Evolutionary conservation across 2,888 invertebrate species (phyloP).

Genomic region (Callosobruchus maculatus): DNA sequence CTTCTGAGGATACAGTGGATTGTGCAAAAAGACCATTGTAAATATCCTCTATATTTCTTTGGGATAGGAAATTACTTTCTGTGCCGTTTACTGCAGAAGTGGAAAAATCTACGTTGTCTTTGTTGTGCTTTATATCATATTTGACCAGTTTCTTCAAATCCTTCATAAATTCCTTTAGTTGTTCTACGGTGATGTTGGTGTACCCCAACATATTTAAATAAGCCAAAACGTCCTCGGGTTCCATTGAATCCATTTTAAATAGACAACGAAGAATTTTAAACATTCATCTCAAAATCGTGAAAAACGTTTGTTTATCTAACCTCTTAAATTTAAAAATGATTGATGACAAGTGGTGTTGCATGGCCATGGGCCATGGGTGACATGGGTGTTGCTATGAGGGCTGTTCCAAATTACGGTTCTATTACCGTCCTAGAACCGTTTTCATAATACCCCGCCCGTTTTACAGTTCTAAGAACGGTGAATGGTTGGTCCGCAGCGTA

Average conservation of each 20-base stretch:
- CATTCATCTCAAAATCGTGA: not conserved
- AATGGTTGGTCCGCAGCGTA: no score
- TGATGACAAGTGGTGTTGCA: no score
- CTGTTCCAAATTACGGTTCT: no score
- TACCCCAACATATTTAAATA: conserved; percentile 75
- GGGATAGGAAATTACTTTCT: not conserved
- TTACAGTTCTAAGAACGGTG: no score
- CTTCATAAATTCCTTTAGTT: conserved; percentile 74
- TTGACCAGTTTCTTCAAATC: conserved; percentile 68
- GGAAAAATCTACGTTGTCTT: not conserved
- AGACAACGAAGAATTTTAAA: not conserved
- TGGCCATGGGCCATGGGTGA: no score
- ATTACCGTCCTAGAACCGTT: no score
- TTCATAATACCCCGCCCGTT: no score
- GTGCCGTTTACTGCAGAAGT: conserved; percentile 4
- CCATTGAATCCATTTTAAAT: conserved; percentile 41
- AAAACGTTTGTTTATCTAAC: not conserved
- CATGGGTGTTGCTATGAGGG: no score
- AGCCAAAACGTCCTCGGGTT: conserved; percentile 69
- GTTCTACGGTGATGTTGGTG: conserved; percentile 68
- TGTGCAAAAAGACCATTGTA: conserved; percentile 44
- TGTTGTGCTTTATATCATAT: conserved; percentile 49
- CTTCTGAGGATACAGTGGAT: conserved; percentile 46
- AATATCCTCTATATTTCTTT: conserved; percentile 17
- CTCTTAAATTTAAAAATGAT: not conserved